Percentiles rank a stretch among this genome's conserved stretches.
phyloP scores from a whole-genome alignment of 2,797 vertebrate genomes.

The Aselliscus stoliczkanus region DNA sequence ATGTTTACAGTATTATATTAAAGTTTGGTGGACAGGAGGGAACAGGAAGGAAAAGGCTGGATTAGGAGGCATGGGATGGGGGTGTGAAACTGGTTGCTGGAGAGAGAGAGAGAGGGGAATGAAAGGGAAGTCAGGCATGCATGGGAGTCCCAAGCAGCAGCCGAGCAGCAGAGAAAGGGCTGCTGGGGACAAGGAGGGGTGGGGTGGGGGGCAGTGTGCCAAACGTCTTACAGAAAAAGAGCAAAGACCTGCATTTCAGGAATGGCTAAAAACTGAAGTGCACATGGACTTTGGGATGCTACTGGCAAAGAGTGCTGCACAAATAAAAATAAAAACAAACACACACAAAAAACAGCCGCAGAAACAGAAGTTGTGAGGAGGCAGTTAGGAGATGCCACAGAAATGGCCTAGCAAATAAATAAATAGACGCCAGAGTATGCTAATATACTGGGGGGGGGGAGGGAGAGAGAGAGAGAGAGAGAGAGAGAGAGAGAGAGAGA shows the following conservation, averaged over 20 bases:
- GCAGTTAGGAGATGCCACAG: neutral
- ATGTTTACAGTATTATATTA: slow-evolving; percentile 54
- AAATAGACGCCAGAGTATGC: slow-evolving; percentile 4
- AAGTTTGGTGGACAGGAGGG: slow-evolving; percentile 33
- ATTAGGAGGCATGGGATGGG: neutral
- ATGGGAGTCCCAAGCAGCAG: slow-evolving; percentile 42
- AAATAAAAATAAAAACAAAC: neutral
- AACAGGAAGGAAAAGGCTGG: slow-evolving; percentile 36
- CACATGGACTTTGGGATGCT: slow-evolving; percentile 50
- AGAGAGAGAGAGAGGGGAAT: neutral
- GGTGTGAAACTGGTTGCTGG: neutral
- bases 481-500: neutral
- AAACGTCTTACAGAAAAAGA: slow-evolving; percentile 54
- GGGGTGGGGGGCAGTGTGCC: neutral
- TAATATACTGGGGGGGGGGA: neutral
- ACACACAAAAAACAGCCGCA: neutral
- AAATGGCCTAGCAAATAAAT: neutral
- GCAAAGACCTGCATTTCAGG: slow-evolving; percentile 40
- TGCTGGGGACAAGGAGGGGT: neutral
- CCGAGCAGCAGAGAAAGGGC: slow-evolving; percentile 61
- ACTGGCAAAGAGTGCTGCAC: neutral
- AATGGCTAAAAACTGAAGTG: slow-evolving; percentile 32
- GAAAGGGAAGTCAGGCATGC: slow-evolving; percentile 57
- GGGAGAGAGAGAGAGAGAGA: neutral
- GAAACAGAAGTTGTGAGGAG: neutral